Evolutionary conservation across 2,113 vertebrate genomes (phyloP).

Genomic region (Trinectes maculatus): DNA sequence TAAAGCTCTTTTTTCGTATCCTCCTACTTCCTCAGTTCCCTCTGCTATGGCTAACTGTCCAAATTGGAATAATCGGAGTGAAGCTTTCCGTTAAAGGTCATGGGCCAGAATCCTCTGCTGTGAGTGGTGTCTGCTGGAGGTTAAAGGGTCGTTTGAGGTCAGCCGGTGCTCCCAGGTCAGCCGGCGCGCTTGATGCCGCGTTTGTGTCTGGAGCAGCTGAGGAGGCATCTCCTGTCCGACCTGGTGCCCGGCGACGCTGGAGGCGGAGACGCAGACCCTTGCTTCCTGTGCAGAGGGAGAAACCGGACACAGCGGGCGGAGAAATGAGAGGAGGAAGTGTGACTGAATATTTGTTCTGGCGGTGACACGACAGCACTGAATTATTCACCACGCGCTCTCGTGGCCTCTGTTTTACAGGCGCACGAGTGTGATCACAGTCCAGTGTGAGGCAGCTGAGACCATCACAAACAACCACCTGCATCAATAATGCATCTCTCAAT

Average conservation of each 20-base stretch:
- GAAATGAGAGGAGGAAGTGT: conserved; percentile 59
- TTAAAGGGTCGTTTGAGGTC: neutral
- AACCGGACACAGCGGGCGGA: conserved; percentile 38
- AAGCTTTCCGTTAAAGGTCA: neutral
- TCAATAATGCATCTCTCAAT: conserved; percentile 27
- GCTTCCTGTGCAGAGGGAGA: conserved; percentile 73
- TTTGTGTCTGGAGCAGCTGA: conserved; percentile 70
- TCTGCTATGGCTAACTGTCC: neutral
- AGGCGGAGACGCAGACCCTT: conserved; percentile 46
- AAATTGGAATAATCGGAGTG: conserved; percentile 4
- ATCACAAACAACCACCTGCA: conserved; percentile 2
- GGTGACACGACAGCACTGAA: conserved; percentile 33
- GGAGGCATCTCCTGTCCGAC: conserved; percentile 72
- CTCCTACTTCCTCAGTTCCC: conserved; percentile 7
- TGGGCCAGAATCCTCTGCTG: neutral
- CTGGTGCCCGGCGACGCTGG: conserved; percentile 52
- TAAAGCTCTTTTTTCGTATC: neutral
- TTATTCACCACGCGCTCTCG: conserved; percentile 55
- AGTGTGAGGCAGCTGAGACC: neutral
- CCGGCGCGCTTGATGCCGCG: conserved; percentile 74
- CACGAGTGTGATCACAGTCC: conserved; percentile 36
- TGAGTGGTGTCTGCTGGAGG: conserved; percentile 1
- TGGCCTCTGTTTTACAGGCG: conserved; percentile 15
- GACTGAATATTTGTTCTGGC: conserved; percentile 46
- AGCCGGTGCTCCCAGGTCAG: conserved; percentile 47